Base-by-base conservation (phyloP, 2,113 vertebrate species). In the Podarcis muralis region DNA sequence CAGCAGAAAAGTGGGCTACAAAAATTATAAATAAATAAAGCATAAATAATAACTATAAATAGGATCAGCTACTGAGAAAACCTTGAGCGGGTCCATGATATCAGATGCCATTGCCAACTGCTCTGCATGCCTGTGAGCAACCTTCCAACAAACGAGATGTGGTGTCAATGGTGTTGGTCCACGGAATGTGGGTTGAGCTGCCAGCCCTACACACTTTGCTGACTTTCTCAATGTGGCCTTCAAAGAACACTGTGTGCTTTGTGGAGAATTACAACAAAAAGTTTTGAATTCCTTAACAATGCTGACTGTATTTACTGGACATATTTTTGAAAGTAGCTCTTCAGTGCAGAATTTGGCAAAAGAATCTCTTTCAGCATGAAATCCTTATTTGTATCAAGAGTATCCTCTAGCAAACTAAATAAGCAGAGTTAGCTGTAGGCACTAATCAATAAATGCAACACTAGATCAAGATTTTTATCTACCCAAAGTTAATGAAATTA, bases 401-500 rank as follows among this genome's bases (percentile, higher is more conserved):
- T 16, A 76, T 53, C 71, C 71, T 23, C 57, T 30, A 27, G 80
- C n/a, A 83, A 83, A 88, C 57, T 76, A 83, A 82, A 87, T 87
- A 82, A 83, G 66, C 87, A 83, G 83, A 68, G 80, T 76, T 88
- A 76, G 75, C 57, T 66, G 37, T 88, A 83, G 87, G 71, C 80
- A 83, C 71, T 76, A 76, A 88, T 88, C 87, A 76, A 88, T 88
- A 83, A 66, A 11, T 32, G 71, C 22, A 48, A 88, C 87, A 75
- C 80, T 88, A 83, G 57, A 83, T 88, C 87, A 76, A 83, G 82
- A 69, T 65, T 30, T 59, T 87, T 87, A 71, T 88, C 62, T 84
- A 66, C 76, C 85, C 79, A 6, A 93, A 94, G 91, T 48, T 76
- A 81, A 81, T 92, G 88, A 76, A 93, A 87, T 84, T 89, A 85